Base-by-base conservation (phyloP, 2,888 invertebrate genomes). In the Campoplex capitator region DNA sequence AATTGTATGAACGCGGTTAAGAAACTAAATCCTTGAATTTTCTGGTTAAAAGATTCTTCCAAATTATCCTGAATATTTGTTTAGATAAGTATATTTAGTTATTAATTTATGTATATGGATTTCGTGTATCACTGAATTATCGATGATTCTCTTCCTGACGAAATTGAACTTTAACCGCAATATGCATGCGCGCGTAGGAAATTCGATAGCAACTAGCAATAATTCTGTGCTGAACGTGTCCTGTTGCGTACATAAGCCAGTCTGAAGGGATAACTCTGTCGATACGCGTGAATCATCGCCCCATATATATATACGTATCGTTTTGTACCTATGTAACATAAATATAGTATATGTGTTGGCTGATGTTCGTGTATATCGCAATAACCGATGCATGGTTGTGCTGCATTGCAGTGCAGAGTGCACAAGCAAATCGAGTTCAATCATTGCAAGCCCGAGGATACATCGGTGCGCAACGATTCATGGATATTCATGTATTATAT, bases 381-480 rank as follows among this genome's bases (percentile, higher is more conserved):
- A 56, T 48, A 45, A 18, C 45, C 42, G n/a, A 42, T 23, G 23
- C 23, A 23, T 28, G 58, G 58, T 71, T 58, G n/a, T 48, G n/a
- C 35, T 71, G 56, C 71, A 73, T 23, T 58, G 67, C 62, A 42
- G 70, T 48, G 8, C 35, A 18, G 62, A 18, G 35, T 42, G 73
- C 51, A 67, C 65, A 67, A 78, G 73, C 67, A 79, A 84, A 75
- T 84, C 84, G 79, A 70, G 79, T 79, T 80, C 79, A 84, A 84
- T 80, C 75, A 75, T 80, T 84, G 42, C 75, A 28, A 74, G 35
- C 42, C 73, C 32, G 70, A 78, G 58, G 74, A 79, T 51, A 58
- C 84, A 56, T 78, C 56, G 35, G 45, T 32, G 23, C 38, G 23
- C 48, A 67, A 45, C 74, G 75, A 74, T 28, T 16, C 32, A 35